phyloP scores from a whole-genome alignment of 2,113 vertebrate genomes.

The Callionymus lyra region DNA sequence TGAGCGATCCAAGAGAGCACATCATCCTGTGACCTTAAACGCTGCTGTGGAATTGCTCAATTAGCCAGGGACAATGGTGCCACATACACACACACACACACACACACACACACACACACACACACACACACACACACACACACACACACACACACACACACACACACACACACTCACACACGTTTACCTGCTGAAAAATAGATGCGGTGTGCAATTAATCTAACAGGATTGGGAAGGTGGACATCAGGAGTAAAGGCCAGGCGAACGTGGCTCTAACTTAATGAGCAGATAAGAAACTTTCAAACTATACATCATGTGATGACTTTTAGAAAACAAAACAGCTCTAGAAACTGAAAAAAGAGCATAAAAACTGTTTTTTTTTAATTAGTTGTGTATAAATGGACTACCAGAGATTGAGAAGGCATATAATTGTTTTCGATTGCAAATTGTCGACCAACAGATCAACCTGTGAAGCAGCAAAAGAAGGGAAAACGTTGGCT shows the following conservation, averaged over 20 bases:
- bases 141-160: constrained; percentile 2
- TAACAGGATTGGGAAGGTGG: no score
- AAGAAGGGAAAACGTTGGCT: background rate
- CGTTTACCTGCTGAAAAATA: constrained; percentile 11
- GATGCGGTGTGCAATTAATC: background rate
- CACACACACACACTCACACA: constrained; percentile 12
- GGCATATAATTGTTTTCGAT: no score
- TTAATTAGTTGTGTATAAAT: no score
- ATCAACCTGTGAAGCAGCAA: constrained; percentile 29
- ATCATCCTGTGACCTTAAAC: constrained; percentile 39
- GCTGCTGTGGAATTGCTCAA: constrained; percentile 40
- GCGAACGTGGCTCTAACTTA: no score
- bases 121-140: constrained; percentile 14
- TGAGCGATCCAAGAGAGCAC: constrained; percentile 34
- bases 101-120: constrained; percentile 6
- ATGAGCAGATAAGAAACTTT: no score
- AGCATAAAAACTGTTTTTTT: no score
- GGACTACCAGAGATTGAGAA: no score
- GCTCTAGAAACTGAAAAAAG: no score
- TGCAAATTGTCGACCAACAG: constrained; percentile 20
- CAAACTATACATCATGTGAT: no score
- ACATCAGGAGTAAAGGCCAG: no score
- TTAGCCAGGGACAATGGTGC: constrained; percentile 39
- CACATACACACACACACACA: constrained; percentile 16
- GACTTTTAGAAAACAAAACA: no score